Base-by-base conservation (phyloP, 2,113 vertebrate species). In the Oncorhynchus keta region DNA sequence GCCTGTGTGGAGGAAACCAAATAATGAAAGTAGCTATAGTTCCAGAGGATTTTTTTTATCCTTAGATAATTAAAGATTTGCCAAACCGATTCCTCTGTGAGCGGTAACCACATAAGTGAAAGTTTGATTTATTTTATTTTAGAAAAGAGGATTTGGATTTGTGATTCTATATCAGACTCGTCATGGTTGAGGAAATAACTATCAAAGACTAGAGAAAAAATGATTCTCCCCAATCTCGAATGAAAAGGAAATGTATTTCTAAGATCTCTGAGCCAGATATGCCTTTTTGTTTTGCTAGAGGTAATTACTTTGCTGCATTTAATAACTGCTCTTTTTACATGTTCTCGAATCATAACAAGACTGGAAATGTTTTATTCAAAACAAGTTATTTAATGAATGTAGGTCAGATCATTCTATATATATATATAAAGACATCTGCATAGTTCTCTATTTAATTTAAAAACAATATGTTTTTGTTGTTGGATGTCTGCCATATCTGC, bases 21-120 rank as follows among this genome's bases (percentile, higher is more conserved):
- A 79, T 73, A 75, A 76, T 81, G 69, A 78, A 76, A 79, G 65
- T 32, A 45, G 39, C 39, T 28, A 55, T 55, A 68, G 49, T 73
- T 74, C 70, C 39, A 75, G 45, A 22, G 7, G 35, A 76, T 77
- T 75, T 81, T 81, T 65, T 65, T 81, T 77, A 74, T 78, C 74
- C 78, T 77, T 69, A 74, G 70, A 82, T 75, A 78, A 79, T 75
- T 73, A 30, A 28, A 73, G 74, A 77, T 79, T 79, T 79, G 69
- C 64, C 69, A 66, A 76, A 61, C 67, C 3, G 39, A 81, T 75
- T 79, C 22, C 68, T 75, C 35, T 57, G 45, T 80, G 45, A 35
- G 48, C 49, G 68, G 5, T 26, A 79, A 69, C 74, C 55, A 66
- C 6, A 71, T 45, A 24, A 70, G 71, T 35, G 22, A 62, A 55